A percentile compares a stretch with the other conserved stretches of the same genome.
Evolutionary conservation across 2,888 invertebrate species (phyloP).

Genomic region (Andrena haemorrhoa): DNA sequence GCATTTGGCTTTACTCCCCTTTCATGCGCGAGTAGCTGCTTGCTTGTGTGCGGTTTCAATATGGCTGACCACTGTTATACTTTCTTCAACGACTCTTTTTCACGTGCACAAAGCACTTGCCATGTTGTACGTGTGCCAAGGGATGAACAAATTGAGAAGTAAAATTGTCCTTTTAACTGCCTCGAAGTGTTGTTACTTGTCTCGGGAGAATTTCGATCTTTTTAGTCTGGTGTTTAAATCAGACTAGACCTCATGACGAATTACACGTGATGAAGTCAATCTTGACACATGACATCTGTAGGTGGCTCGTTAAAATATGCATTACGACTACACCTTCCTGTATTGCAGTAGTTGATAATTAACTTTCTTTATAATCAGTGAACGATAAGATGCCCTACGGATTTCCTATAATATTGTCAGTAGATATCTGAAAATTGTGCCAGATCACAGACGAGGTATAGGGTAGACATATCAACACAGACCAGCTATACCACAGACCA

Average conservation of each 20-base stretch:
- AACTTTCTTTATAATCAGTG: background rate
- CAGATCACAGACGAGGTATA: background rate
- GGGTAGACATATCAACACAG: background rate
- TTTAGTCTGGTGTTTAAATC: conserved; percentile 6
- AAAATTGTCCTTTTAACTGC: too few relatives aligned
- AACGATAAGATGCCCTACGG: background rate
- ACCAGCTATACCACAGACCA: too few relatives aligned
- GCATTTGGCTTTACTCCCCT: conserved; percentile 40
- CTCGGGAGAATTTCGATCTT: background rate
- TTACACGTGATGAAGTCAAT: conserved; percentile 7
- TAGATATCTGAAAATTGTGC: background rate
- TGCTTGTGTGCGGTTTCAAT: conserved; percentile 38
- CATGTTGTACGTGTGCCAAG: background rate
- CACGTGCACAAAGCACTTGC: background rate
- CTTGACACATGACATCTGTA: conserved; percentile 14
- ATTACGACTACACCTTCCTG: background rate
- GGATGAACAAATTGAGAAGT: background rate
- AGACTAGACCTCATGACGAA: background rate
- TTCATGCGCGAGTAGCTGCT: conserved; percentile 20
- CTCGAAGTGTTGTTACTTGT: background rate
- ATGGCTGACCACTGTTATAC: conserved; percentile 52
- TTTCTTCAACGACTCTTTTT: background rate
- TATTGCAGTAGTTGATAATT: background rate
- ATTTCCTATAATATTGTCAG: background rate
- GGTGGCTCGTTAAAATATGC: background rate